These are phyloP conservation scores for Stratiomys singularior DNA, from an alignment of 2,888 invertebrate genomes.

Conservation along the genomic window DNA sequence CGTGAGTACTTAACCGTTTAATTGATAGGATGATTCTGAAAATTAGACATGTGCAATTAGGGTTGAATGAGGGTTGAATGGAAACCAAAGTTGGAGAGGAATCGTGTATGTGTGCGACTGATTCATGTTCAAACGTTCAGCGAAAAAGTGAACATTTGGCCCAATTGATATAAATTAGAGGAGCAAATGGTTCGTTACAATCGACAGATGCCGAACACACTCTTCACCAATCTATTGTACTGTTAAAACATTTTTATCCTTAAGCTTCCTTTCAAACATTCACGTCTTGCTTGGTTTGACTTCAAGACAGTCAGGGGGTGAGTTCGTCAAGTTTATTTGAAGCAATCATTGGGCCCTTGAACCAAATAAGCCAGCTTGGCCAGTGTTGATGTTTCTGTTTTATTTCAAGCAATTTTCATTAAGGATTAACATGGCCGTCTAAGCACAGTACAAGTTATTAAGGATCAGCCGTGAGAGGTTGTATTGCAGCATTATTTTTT, in stretches of 20 bases:
- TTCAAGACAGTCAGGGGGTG: no score
- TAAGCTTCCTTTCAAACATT: no score
- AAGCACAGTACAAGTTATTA: slow-evolving; percentile 8
- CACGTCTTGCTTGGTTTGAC: no score
- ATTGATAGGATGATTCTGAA: slow-evolving; percentile 47
- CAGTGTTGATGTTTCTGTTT: background rate
- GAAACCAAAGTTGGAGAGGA: background rate
- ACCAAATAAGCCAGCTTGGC: background rate
- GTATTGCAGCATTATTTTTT: background rate
- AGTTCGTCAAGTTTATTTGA: no score
- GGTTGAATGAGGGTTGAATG: background rate
- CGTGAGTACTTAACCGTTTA: slow-evolving; percentile 50
- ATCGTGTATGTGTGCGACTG: background rate
- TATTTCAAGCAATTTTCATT: slow-evolving; percentile 24
- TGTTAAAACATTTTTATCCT: no score
- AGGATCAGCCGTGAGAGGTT: background rate
- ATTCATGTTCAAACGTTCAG: no score
- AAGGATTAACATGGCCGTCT: slow-evolving; percentile 8
- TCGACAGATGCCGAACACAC: no score
- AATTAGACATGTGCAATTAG: slow-evolving; percentile 42
- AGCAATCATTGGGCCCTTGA: background rate
- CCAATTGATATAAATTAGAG: background rate
- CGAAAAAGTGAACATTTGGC: no score
- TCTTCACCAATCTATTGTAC: no score
- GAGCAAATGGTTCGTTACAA: background rate